A percentile compares a stretch with the other conserved stretches of the same genome.
phyloP scores from a whole-genome alignment of 2,888 invertebrate genomes.

The Xylota segnis region DNA sequence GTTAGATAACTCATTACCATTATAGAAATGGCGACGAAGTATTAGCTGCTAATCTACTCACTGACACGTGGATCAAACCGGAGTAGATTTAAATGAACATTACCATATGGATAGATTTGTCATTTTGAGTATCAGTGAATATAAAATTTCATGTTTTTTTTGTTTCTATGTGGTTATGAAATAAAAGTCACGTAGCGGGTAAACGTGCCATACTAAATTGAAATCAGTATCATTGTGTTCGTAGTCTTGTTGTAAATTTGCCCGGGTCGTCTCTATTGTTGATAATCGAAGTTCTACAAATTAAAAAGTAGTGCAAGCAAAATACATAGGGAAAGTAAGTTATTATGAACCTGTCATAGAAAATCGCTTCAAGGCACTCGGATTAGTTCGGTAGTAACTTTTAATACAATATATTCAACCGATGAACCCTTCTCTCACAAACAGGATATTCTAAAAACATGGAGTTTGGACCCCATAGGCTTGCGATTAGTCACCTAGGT shows the following conservation, averaged over 20 bases:
- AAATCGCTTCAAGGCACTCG: too few species aligned
- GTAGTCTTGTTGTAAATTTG: neutral
- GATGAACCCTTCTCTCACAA: too few species aligned
- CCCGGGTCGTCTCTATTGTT: neutral
- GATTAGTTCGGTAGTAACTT: too few species aligned
- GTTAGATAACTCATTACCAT: too few species aligned
- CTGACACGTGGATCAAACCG: slow-evolving; percentile 3
- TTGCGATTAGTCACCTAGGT: too few species aligned
- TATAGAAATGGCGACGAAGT: too few species aligned
- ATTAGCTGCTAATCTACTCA: neutral
- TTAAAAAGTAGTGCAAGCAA: too few species aligned
- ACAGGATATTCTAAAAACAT: too few species aligned
- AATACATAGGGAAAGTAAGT: too few species aligned
- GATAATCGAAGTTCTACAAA: neutral
- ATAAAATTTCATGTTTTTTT: neutral
- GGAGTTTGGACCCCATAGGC: too few species aligned
- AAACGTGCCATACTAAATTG: slow-evolving; percentile 1
- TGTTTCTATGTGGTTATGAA: slow-evolving; percentile 3
- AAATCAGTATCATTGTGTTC: neutral
- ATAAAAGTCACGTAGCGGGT: slow-evolving; percentile 23
- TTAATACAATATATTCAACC: too few species aligned
- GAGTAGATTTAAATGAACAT: neutral
- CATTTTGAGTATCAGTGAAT: neutral
- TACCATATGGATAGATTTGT: neutral
- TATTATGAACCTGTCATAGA: too few species aligned